Evolutionary conservation across 1,140 invertebrate genomes (phyloP).

Genomic region (Heliothis virescens): DNA sequence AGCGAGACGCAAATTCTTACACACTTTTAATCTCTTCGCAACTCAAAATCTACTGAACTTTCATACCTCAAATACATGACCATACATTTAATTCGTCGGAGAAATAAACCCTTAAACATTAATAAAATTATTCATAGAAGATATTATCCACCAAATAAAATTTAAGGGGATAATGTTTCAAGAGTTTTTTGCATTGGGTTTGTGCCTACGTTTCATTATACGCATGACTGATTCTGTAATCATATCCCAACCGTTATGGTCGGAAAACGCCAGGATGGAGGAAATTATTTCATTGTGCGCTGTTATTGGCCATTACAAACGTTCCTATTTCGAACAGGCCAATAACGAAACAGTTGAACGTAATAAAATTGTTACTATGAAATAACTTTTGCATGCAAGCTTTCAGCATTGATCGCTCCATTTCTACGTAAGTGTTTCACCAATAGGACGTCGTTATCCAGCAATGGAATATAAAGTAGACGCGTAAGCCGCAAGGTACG

Average conservation of each 20-base stretch:
- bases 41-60: too few relatives aligned
- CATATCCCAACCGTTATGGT: conserved; percentile 10
- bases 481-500: background rate
- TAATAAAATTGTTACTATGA: background rate
- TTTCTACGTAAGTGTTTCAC: background rate
- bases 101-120: too few relatives aligned
- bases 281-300: conserved; percentile 2
- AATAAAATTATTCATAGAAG: too few relatives aligned
- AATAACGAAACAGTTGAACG: background rate
- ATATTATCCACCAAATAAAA: too few relatives aligned
- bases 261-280: conserved; percentile 14
- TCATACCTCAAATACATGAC: too few relatives aligned
- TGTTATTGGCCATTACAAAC: conserved; percentile 17
- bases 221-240: conserved; percentile 22
- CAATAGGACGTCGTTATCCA: background rate
- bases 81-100: too few relatives aligned
- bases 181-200: too few relatives aligned
- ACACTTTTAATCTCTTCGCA: too few relatives aligned
- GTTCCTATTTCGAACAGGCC: conserved; percentile 6
- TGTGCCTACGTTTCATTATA: conserved; percentile 2
- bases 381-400: background rate
- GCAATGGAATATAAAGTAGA: conserved; percentile 13
- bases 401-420: background rate
- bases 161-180: too few relatives aligned
- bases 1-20: too few relatives aligned